These are phyloP conservation scores for Laticauda laticaudata DNA, from an alignment of 2,113 vertebrate species.

Conservation along the genomic window DNA sequence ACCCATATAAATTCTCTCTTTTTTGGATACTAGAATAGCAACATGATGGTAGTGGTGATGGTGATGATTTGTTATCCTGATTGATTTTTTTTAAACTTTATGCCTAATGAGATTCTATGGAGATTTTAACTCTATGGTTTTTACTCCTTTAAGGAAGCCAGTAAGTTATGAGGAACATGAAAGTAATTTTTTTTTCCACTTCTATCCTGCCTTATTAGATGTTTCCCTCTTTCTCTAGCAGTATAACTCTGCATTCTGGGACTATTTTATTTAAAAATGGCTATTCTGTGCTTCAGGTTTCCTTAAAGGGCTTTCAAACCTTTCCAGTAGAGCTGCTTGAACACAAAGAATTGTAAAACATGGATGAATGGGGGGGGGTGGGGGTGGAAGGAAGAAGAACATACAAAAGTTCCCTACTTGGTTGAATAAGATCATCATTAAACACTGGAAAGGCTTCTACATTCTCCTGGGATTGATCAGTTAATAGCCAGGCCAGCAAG, in stretches of 20 bases:
- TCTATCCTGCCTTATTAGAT: conserved; percentile 11
- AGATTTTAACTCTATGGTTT: conserved; percentile 44
- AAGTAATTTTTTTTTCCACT: conserved; percentile 47
- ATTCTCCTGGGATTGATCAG: conserved; percentile 32
- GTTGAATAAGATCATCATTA: not conserved
- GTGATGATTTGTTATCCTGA: conserved; percentile 48
- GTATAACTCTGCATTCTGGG: conserved; percentile 27
- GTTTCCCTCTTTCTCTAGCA: conserved; percentile 41
- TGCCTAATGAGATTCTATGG: too few relatives aligned
- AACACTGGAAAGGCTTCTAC: conserved; percentile 27
- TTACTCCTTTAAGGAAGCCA: conserved; percentile 66
- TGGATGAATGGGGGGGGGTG: conserved; percentile 46
- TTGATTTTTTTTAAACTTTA: conserved; percentile 25
- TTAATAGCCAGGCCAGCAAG: conserved; percentile 8
- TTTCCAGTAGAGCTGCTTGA: conserved; percentile 54
- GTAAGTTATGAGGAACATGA: conserved; percentile 48
- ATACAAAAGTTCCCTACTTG: not conserved
- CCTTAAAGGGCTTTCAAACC: conserved; percentile 57
- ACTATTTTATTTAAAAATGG: conserved; percentile 59
- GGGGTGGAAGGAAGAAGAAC: conserved; percentile 5
- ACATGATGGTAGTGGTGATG: conserved; percentile 14
- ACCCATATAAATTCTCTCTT: not conserved
- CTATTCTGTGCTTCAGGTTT: conserved; percentile 67
- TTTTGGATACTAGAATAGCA: not conserved
- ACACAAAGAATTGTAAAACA: conserved; percentile 56